Base-by-base conservation (phyloP, 2,797 vertebrate genomes). In the Melanotaenia trifasciata region DNA sequence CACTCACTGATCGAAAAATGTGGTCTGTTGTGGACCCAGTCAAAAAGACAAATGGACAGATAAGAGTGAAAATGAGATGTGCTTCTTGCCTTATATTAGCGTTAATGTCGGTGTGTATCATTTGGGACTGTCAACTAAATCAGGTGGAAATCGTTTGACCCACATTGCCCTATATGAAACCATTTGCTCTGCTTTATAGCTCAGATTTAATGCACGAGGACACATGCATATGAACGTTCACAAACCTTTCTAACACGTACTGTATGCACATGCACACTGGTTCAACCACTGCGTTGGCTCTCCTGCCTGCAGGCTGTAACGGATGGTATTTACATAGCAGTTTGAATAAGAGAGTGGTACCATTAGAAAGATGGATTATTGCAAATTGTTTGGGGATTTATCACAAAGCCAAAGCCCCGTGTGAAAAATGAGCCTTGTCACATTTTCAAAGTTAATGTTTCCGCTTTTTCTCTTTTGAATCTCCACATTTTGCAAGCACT, bases 301-400 rank as follows among this genome's bases (percentile, higher is more conserved):
- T 30, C 45, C 65, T 83, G 61, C 68, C 70, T 71, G 16, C 26
- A 53, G 69, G 75, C 72, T 67, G 20, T 83, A 89, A 87, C 40
- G 24, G 60, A 90, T 89, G 67, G 71, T 87, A 89, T 92, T 90
- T 89, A 86, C 86, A 84, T 78, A 80, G 81, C 76, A 22, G 81
- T 84, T 86, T 81, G 86, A 78, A 87, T 84, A 87, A 88, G 83
- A 84, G 83, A 80, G 76, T 45, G 40, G 72, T 69, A 50, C 74
- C 86, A 81, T 89, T 90, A 90, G 76, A 79, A 74, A 87, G 88
- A 93, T 79, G 61, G 81, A 90, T 91, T 4, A 77, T 57, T 22
- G 38, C 61, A 74, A 70, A 84, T 67, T 74, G 79, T 78, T 68
- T 33, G 60, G 68, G 70, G 74, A 80, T 90, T 93, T 56, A 90